Evolutionary conservation across 2,888 invertebrate genomes (phyloP).

Genomic region (Calliopum simillimum): DNA sequence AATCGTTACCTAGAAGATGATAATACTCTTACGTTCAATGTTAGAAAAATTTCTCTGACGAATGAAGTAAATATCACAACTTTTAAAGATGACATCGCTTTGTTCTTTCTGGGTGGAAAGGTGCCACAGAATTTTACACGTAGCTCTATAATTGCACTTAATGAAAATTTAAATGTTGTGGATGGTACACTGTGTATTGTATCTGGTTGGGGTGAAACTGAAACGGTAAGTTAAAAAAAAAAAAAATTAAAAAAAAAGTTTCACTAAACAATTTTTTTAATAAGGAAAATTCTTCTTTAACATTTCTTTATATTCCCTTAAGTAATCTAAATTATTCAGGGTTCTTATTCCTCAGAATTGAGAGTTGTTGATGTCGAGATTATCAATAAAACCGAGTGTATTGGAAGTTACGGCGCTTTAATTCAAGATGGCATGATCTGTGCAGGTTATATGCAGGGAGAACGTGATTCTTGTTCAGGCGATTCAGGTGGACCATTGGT

Average conservation of each 20-base stretch:
- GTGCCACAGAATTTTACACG: conserved; percentile 59
- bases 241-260: background rate
- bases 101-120: conserved; percentile 54
- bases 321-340: conserved; percentile 35
- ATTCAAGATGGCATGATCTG: conserved; percentile 79
- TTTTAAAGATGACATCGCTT: conserved; percentile 57
- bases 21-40: conserved; percentile 54
- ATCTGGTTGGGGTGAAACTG: conserved; percentile 63
- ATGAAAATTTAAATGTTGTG: conserved; percentile 36
- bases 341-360: conserved; percentile 48
- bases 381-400: conserved; percentile 50
- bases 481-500: conserved; percentile 88
- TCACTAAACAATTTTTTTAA: background rate
- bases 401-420: conserved; percentile 58
- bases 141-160: conserved; percentile 54
- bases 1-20: conserved; percentile 55
- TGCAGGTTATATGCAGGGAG: conserved; percentile 80
- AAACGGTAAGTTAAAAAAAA: conserved; percentile 47
- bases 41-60: conserved; percentile 47
- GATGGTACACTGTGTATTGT: conserved; percentile 56
- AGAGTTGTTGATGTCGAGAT: conserved; percentile 58
- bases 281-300: background rate
- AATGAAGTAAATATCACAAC: conserved; percentile 51
- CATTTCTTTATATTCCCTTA: background rate
- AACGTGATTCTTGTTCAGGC: conserved; percentile 85